Evolutionary conservation across 2,113 vertebrate species (phyloP).

Genomic region (Alaudala cheleensis): DNA sequence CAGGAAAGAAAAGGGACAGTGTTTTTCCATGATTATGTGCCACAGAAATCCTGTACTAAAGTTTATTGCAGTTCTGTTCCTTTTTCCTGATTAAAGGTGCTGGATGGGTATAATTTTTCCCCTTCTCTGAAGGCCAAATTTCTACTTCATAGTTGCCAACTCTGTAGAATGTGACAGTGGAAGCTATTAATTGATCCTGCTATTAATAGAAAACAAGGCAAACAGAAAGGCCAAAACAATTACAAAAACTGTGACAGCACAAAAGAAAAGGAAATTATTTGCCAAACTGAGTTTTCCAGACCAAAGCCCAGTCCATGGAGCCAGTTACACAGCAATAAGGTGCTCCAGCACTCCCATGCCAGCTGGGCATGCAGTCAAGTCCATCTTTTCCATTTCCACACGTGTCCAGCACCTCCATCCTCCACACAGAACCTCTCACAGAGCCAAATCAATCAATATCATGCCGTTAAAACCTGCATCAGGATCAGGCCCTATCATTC

Average conservation of each 20-base stretch:
- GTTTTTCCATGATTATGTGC: not conserved
- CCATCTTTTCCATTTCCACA: not conserved
- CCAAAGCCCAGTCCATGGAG: not conserved
- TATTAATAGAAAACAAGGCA: not conserved
- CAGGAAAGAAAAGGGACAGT: not conserved
- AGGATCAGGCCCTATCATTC: not conserved
- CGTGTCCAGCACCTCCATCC: not conserved
- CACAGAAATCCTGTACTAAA: not conserved
- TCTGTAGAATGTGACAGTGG: not conserved
- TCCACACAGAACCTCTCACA: not conserved
- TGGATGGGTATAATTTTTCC: not conserved
- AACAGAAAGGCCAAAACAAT: not conserved
- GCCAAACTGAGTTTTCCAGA: not conserved
- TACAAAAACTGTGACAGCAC: not conserved
- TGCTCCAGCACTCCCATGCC: fast-evolving
- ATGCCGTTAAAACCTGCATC: not conserved
- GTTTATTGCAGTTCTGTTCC: not conserved
- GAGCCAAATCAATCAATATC: fast-evolving
- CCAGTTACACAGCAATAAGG: not conserved
- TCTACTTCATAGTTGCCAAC: not conserved
- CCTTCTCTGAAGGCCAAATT: not conserved
- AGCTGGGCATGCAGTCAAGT: not conserved
- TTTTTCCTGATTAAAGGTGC: not conserved
- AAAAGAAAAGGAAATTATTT: not conserved
- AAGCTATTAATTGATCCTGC: not conserved